Base-by-base conservation (phyloP, 2,797 vertebrate species). In the Myotis vivesi region DNA sequence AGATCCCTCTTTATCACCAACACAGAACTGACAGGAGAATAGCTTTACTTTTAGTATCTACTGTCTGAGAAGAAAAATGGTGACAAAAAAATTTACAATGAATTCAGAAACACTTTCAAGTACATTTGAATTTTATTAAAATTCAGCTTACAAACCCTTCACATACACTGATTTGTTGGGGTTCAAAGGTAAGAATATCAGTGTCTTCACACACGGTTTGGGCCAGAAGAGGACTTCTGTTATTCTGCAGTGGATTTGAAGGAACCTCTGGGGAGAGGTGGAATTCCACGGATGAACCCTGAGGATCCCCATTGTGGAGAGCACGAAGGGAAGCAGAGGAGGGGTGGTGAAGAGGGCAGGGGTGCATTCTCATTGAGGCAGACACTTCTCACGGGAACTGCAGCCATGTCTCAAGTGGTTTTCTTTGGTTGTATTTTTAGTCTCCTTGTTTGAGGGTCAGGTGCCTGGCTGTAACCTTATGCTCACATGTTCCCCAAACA, bases 391-490 rank as follows among this genome's bases (percentile, higher is more conserved):
- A 5, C 66, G 91, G 91, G 92, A 88, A 89, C 12, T 3, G 72
- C 8, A 25, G 76, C 92, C 71, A 13, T 16, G 10, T 87, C 71
- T 90, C 89, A 62, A 94, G 95, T 16, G 7, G 46, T 96, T 94
- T 94, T 95, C 91, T 97, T 96, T 95, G 82, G 46, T 49, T 53
- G 4, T 97, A 94, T 97, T 97, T 97, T 96, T 95, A 51, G 15
- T 0, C 28, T 92, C 82, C 76, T 84, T 22, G 30, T 95, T 82
- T 91, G 86, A 87, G 94, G 97, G 95, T 83, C 95, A 97, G 97
- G 97, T 98, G 97, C 92, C 81, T 96, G 97, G 96, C 97, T 96
- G 93, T 95, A 97, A 97, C 95, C 92, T 96, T 96, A 92, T 94
- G 96, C 92, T 97, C 97, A 93, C 97, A 97, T 95, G 77, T 94